Evolutionary conservation across 1,140 invertebrate species (phyloP), one percentile per base, ranked within the genome.

Genomic region (Drosophila leontia): DNA sequence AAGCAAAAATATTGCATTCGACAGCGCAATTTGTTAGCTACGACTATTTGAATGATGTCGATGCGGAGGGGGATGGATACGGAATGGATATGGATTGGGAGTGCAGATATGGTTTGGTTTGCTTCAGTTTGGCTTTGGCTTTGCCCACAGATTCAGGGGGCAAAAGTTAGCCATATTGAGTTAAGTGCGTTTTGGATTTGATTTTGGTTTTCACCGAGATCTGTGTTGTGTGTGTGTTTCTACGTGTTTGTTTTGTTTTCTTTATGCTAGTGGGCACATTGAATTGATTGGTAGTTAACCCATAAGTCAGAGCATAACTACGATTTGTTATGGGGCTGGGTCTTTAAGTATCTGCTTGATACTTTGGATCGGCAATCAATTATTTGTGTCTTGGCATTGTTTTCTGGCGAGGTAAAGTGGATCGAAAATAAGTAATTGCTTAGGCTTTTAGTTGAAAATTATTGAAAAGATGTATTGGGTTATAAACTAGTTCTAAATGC

Each of bases 1-100:
- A 90, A 90, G 85, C 86, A 90, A 90, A 90, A 90, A 90, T 90
- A 90, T 90, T 90, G 85, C 85, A 90, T 82, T 90, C 85, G 85
- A 90, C 85, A 90, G 85, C 85, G 85, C 85, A 90, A 90, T 90
- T 90, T 90, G 85, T 90, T 90, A 90, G 85, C 85, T 61, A 48
- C 75, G 64, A 78, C 63, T 75, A 79, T 90, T 90, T 90, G 85
- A 84, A 90, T 90, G 81, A 85, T 91, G 85, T 90, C 75, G 75
- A 82, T 47, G 37, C 35, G 39, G 17, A 9, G 69, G 29, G 37
- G 1, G 8, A 11, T 6, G 23, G 35, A 6, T 48, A 48, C 26
- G 37, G n/a, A n/a, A 50, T 41, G 32, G 19, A 26, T 45, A 19
- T 29, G 39, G 34, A 48, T 39, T 13, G 26, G 44, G 35, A 17